Percentiles rank a stretch among this genome's conserved stretches.
These are phyloP conservation scores for Mungos mungo DNA, from an alignment of 2,113 vertebrate species.

Conservation along the genomic window DNA sequence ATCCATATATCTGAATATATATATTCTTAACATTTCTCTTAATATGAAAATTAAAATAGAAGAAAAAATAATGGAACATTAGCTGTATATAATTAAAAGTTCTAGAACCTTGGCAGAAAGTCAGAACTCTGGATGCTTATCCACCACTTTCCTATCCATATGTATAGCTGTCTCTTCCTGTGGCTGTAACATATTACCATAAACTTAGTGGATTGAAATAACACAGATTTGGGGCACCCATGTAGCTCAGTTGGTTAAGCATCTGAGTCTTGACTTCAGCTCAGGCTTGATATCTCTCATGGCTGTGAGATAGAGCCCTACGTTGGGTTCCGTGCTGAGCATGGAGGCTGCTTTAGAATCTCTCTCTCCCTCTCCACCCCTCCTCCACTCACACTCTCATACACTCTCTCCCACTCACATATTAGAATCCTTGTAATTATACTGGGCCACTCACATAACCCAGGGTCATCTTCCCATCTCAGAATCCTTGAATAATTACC, in stretches of 20 bases:
- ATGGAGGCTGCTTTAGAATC: too few relatives aligned
- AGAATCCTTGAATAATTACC: background rate
- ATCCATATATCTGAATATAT: background rate
- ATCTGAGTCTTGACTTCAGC: too few relatives aligned
- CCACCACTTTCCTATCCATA: background rate
- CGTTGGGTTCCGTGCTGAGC: too few relatives aligned
- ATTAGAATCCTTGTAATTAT: background rate
- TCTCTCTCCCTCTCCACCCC: too few relatives aligned
- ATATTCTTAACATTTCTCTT: background rate
- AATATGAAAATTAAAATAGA: background rate
- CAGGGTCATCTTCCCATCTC: background rate
- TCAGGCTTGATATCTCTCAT: too few relatives aligned
- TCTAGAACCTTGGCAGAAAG: background rate
- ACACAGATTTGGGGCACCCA: background rate
- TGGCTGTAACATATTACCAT: background rate
- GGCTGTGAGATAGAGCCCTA: too few relatives aligned
- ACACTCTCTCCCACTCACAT: background rate
- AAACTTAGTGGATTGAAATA: background rate
- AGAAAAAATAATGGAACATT: background rate
- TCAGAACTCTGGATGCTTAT: background rate
- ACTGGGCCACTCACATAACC: background rate
- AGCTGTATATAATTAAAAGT: background rate
- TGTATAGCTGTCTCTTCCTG: background rate
- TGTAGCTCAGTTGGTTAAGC: too few relatives aligned
- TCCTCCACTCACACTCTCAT: too few relatives aligned